Conservation (phyloP, 2,113 vertebrate species). For the Pungitius pungitius region DNA sequence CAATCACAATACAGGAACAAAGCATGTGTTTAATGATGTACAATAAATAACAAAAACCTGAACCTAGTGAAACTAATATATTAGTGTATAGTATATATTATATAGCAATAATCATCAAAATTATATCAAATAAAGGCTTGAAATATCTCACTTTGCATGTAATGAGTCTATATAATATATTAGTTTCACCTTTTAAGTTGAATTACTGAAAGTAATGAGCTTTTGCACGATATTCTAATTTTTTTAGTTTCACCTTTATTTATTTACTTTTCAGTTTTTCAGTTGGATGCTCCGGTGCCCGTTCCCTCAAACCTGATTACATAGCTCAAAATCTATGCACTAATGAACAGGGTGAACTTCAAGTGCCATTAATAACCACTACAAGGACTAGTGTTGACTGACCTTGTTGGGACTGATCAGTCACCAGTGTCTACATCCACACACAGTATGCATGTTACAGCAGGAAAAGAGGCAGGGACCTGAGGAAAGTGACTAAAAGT, state of each 20-base stretch:
- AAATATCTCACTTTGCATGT: too few relatives aligned
- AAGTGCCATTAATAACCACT: not conserved
- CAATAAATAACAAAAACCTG: too few relatives aligned
- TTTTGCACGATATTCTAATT: too few relatives aligned
- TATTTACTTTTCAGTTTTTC: not conserved
- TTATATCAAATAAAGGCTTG: too few relatives aligned
- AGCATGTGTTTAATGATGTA: not conserved
- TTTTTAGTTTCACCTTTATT: too few relatives aligned
- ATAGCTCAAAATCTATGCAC: not conserved
- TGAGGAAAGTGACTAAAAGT: slow-evolving; percentile 38
- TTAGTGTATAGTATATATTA: too few relatives aligned
- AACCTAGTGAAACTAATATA: too few relatives aligned
- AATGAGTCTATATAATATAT: too few relatives aligned
- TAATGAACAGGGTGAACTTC: not conserved
- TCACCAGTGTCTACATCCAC: not conserved
- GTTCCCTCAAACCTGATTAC: not conserved
- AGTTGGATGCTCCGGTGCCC: not conserved
- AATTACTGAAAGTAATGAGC: too few relatives aligned
- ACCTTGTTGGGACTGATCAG: not conserved
- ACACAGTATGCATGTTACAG: not conserved
- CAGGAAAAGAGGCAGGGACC: slow-evolving; percentile 10
- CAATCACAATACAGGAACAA: not conserved
- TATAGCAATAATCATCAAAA: too few relatives aligned
- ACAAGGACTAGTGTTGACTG: not conserved
- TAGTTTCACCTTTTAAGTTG: too few relatives aligned